Conservation (phyloP, 2,888 invertebrate genomes). For the Drosophila atroscutellata region DNA sequence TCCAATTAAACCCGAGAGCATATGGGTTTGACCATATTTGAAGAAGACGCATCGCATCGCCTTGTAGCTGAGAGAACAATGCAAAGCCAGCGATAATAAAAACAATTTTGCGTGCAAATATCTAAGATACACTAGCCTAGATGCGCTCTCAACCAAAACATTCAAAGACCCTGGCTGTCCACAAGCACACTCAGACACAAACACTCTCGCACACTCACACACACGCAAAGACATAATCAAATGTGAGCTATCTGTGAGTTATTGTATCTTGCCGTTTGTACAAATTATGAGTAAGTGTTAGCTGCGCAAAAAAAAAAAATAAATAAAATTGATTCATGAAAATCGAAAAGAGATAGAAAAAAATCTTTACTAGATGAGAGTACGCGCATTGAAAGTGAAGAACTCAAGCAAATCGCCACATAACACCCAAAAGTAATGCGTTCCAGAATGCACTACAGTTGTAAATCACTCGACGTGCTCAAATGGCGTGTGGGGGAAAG, state of each 20-base stretch:
- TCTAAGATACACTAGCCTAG: slow-evolving; percentile 84
- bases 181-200: slow-evolving; percentile 31
- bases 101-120: slow-evolving; percentile 84
- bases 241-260: slow-evolving; percentile 51
- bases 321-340: slow-evolving; percentile 30
- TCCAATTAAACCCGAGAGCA: slow-evolving; percentile 36
- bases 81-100: slow-evolving; percentile 59
- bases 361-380: not conserved
- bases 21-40: slow-evolving; percentile 60
- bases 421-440: slow-evolving; percentile 62
- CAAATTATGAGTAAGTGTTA: slow-evolving; percentile 70
- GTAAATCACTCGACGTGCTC: slow-evolving; percentile 62
- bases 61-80: slow-evolving; percentile 58
- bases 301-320: slow-evolving; percentile 50
- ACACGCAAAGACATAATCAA: slow-evolving; percentile 33
- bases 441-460: slow-evolving; percentile 50
- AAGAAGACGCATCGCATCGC: slow-evolving; percentile 50
- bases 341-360: slow-evolving; percentile 8
- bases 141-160: slow-evolving; percentile 83
- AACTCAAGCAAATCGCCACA: slow-evolving; percentile 31
- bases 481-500: not conserved
- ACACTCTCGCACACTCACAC: slow-evolving; percentile 16
- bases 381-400: slow-evolving; percentile 37
- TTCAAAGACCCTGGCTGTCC: slow-evolving; percentile 82
- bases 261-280: slow-evolving; percentile 64